Percentiles rank a stretch among this genome's conserved stretches.
Conservation (phyloP, 2,797 vertebrate species). For the Gallinago nigripennis region DNA sequence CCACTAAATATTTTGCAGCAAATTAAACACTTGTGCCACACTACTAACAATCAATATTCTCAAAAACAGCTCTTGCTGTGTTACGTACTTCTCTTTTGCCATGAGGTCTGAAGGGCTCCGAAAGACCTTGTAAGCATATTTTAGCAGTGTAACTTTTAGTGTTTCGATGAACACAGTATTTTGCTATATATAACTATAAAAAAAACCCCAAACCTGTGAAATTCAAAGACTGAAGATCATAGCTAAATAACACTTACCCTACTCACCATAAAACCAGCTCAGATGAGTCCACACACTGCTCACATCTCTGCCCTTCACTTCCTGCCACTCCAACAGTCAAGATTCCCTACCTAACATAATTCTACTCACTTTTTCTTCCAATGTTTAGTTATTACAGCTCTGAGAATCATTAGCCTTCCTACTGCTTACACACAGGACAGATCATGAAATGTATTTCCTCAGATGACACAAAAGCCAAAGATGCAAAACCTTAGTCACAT, state of each 20-base stretch:
- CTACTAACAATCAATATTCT: not conserved
- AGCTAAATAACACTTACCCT: not conserved
- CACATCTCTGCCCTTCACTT: slow-evolving; percentile 13
- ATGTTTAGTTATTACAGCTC: not conserved
- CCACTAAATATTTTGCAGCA: slow-evolving; percentile 42
- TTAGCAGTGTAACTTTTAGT: not conserved
- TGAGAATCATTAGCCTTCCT: not conserved
- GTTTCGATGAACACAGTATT: slow-evolving; percentile 20
- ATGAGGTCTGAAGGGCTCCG: not conserved
- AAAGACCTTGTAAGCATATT: slow-evolving; percentile 1
- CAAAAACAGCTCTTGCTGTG: not conserved
- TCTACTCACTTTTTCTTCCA: not conserved
- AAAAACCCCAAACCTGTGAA: not conserved
- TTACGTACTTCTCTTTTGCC: not conserved
- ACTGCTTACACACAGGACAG: not conserved
- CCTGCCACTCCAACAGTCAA: not conserved
- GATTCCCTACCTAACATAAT: not conserved
- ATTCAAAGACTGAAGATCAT: slow-evolving; percentile 29
- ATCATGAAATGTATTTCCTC: not conserved
- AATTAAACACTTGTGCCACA: not conserved
- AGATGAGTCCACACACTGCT: not conserved
- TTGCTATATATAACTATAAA: not conserved
- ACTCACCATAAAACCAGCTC: not conserved
- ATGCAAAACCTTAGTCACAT: not conserved
- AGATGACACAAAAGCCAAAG: not conserved